phyloP scores from a whole-genome alignment of 53 echinoderm and acorn worm species.

The Holothuria scabra region DNA sequence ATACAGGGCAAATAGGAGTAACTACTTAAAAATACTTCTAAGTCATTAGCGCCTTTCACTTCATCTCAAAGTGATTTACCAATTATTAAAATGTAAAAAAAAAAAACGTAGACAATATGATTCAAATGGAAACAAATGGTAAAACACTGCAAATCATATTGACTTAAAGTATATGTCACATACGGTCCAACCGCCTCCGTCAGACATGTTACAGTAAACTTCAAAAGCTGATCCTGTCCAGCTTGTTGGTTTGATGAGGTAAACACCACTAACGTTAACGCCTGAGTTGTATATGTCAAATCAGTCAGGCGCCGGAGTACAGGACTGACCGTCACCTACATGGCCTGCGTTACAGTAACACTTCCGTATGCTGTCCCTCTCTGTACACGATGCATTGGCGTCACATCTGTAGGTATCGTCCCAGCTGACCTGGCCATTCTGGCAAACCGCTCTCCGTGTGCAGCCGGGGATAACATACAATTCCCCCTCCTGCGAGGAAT shows the following conservation, averaged over 20 bases:
- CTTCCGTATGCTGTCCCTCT: neutral
- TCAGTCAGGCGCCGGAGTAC: neutral
- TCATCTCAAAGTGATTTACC: too few species aligned
- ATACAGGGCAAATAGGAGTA: too few species aligned
- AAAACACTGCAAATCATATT: too few species aligned
- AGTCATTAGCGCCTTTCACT: too few species aligned
- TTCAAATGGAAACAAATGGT: too few species aligned
- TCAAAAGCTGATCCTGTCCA: constrained; percentile 16
- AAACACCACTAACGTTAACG: neutral
- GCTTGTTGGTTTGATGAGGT: constrained; percentile 16
- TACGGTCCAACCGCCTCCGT: constrained; percentile 40
- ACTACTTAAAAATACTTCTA: too few species aligned
- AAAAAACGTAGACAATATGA: too few species aligned
- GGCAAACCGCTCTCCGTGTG: constrained; percentile 11
- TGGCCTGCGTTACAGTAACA: constrained; percentile 10
- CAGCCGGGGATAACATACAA: constrained; percentile 8
- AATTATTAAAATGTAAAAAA: too few species aligned
- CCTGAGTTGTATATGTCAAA: neutral
- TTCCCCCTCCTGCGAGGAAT: neutral
- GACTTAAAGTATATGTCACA: neutral
- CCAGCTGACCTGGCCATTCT: neutral
- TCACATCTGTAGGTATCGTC: constrained; percentile 5
- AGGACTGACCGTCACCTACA: constrained; percentile 1
- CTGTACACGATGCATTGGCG: neutral
- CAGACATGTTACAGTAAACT: constrained; percentile 34